Conservation (phyloP, 2,113 vertebrate genomes). For the Python bivittatus region DNA sequence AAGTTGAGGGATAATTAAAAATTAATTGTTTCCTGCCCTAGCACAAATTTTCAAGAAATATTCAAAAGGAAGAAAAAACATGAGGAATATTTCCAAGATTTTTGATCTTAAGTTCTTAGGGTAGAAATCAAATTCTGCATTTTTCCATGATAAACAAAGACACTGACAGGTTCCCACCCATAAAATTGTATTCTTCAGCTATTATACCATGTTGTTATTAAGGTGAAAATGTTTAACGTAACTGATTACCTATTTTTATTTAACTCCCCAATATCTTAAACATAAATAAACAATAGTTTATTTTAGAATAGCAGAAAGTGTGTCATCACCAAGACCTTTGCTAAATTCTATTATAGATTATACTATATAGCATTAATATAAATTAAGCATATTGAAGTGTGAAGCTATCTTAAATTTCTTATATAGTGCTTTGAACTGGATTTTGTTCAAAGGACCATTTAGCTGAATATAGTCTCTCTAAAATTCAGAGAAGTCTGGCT, state of each 20-base stretch:
- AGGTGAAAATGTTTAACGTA: too few relatives aligned
- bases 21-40: background rate
- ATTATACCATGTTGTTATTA: too few relatives aligned
- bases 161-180: background rate
- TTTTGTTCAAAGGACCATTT: background rate
- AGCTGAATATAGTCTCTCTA: background rate
- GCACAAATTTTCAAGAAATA: background rate
- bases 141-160: background rate
- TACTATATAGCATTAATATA: background rate
- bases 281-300: too few relatives aligned
- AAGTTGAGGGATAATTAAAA: background rate
- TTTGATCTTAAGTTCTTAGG: background rate
- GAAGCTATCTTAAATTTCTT: background rate
- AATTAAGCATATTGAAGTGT: background rate
- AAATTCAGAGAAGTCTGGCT: background rate
- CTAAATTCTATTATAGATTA: background rate
- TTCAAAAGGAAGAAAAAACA: background rate
- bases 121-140: background rate
- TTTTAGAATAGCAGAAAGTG: background rate
- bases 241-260: too few relatives aligned
- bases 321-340: background rate
- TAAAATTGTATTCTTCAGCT: too few relatives aligned
- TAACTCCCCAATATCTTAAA: too few relatives aligned
- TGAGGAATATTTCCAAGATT: background rate
- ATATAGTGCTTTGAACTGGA: background rate